These are phyloP conservation scores for Macrochelys suwanniensis DNA, from an alignment of 2,797 vertebrate genomes.

Conservation along the genomic window DNA sequence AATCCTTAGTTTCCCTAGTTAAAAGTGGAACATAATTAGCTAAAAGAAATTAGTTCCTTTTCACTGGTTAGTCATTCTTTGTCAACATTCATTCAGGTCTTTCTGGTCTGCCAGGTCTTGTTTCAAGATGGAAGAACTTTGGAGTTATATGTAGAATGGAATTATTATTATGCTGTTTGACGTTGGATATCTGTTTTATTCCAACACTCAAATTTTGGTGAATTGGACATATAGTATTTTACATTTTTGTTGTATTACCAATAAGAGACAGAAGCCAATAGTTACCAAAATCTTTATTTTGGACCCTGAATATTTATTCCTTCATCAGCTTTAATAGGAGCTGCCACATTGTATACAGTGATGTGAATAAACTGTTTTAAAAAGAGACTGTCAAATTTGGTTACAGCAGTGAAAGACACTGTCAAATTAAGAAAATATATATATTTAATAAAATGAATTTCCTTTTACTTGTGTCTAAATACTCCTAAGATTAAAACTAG, in stretches of 20 bases:
- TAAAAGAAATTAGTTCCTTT: accelerated
- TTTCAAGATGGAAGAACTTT: not conserved
- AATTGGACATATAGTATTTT: not conserved
- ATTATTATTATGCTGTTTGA: not conserved
- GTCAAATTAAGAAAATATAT: not conserved
- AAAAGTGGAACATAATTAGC: not conserved
- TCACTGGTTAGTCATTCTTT: not conserved
- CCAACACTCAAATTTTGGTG: not conserved
- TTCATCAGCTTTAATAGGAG: not conserved
- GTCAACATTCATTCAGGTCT: not conserved
- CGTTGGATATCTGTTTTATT: not conserved
- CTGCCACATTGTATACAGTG: not conserved
- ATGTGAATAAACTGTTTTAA: not conserved
- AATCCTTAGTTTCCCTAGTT: not conserved
- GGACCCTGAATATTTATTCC: not conserved
- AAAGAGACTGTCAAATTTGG: not conserved
- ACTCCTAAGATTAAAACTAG: not conserved
- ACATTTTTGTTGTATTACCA: not conserved
- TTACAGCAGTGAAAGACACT: not conserved
- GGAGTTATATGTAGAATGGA: not conserved
- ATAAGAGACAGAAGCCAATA: not conserved
- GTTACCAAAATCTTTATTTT: not conserved
- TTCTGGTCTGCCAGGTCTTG: not conserved
- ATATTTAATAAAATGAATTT: not conserved
- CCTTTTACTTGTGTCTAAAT: not conserved